Evolutionary conservation across 2,797 vertebrate genomes (phyloP), one percentile per base, ranked within the genome.

Genomic region (Danio tinwini): DNA sequence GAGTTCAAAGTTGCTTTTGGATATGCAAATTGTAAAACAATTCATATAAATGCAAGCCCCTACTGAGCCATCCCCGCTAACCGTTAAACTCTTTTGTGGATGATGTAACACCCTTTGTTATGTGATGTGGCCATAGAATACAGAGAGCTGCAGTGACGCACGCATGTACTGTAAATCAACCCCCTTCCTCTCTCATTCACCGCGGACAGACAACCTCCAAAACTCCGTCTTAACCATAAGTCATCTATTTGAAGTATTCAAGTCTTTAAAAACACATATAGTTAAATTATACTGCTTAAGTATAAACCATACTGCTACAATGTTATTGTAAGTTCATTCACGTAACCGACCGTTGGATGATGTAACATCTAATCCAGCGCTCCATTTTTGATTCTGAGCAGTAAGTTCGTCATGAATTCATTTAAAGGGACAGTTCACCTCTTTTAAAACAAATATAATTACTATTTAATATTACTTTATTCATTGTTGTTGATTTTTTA

Each of bases 281-380:
- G n/a, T 16, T 2, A 1, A 6, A n/a, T 6, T 21, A 21, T 10
- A 67, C 21, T 10, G 11, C 21, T n/a, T n/a, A n/a, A n/a, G n/a
- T n/a, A n/a, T n/a, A n/a, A n/a, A n/a, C n/a, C n/a, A 29, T 29
- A 29, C 29, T 29, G 29, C 29, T 29, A 29, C 29, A 29, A 3
- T 29, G 13, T 42, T 11, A 16, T 11, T 53, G 19, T 17, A 7
- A 53, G 53, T 44, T 11, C 0, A 7, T n/a, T 44, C 55, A 13
- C 5, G 19, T 29, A 61, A 19, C 8, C 9, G 37, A 39, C 10
- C 5, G n/a, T 39, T 69, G 69, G 49, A 64, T 79, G 19, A 79
- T 39, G 77, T 79, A 79, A 79, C 68, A 11, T 9, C 5, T 63
- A 29, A 53, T 62, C 13, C 37, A 70, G 56, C 2, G 6, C 44